Conservation (phyloP, 23 tunicate species). For the Phallusia fumigata region DNA sequence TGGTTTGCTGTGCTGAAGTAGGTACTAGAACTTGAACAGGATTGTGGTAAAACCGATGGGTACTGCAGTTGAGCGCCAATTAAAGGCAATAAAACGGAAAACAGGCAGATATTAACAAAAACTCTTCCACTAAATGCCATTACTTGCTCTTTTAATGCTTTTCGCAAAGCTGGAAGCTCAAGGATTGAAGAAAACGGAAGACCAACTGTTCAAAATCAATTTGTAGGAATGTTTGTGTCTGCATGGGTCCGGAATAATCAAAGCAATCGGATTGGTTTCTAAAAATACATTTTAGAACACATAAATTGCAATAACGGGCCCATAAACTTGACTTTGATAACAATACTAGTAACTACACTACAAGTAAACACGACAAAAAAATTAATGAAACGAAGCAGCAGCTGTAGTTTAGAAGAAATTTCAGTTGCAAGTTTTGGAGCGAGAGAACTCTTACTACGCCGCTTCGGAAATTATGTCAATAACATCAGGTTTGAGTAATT, state of each 20-base stretch:
- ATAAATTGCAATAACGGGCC: no score
- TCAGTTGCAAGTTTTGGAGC: no score
- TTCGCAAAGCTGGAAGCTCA: background rate
- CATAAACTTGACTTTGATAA: no score
- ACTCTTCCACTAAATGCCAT: background rate
- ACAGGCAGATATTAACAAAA: background rate
- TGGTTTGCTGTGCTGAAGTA: slow-evolving; percentile 26
- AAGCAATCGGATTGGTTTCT: background rate
- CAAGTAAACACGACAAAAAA: no score
- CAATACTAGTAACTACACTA: no score
- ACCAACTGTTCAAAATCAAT: background rate
- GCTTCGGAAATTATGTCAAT: no score
- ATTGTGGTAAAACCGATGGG: background rate
- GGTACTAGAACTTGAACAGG: background rate
- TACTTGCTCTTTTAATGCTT: background rate
- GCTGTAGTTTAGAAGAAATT: no score
- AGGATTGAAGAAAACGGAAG: background rate
- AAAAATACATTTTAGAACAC: background rate
- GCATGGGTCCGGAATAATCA: background rate
- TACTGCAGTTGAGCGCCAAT: background rate
- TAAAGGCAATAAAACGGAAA: background rate
- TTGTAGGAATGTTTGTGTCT: background rate
- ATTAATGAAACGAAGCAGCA: no score
- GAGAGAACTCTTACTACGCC: no score
- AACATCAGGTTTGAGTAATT: no score